Evolutionary conservation across 2,797 vertebrate species (phyloP), one percentile per base, ranked within the genome.

Genomic region (Anolis apletophallus): DNA sequence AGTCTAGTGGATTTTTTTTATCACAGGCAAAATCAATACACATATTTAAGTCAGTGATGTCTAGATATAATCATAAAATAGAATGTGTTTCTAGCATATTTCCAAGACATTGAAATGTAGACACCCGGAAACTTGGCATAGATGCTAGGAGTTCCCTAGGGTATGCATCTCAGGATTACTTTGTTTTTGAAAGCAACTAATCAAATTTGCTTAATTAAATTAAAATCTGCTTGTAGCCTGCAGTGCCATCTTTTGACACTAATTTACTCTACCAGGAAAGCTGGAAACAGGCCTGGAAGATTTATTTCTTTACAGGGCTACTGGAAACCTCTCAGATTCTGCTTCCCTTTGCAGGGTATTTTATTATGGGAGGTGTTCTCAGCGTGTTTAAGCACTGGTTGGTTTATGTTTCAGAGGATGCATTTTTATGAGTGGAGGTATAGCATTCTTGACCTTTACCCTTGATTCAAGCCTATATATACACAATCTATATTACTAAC

Each of bases 321-420:
- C 59, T 64, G 10, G 59, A 64, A 64, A 14, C 26, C 3, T 2
- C 77, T 78, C 67, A 77, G 19, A 11, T 82, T 89, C 2, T 55
- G 19, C 50, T 5, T 34, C 1, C n/a, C 21, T 26, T 64, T 64
- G 72, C 69, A 76, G 83, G 54, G 54, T 13, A 26, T 57, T 85
- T 86, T 83, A 73, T 83, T 87, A 64, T 69, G 78, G 88, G 75
- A 71, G n/a, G 59, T 84, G 21, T 89, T 87, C 88, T 89, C 87
- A 89, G 87, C 85, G 77, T 64, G 71, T 12, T 29, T 81, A 83
- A 88, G 82, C 54, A 36, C 80, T 6, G 64, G 12, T 68, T 86
- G 59, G 77, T 77, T 88, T 77, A 81, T 64, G 50, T 72, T 36
- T 55, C 69, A 87, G 59, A 87, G 79, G 23, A 83, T 32, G 14